These are phyloP conservation scores for Opisthograptis luteolata DNA, from an alignment of 2,888 invertebrate genomes.

Conservation along the genomic window DNA sequence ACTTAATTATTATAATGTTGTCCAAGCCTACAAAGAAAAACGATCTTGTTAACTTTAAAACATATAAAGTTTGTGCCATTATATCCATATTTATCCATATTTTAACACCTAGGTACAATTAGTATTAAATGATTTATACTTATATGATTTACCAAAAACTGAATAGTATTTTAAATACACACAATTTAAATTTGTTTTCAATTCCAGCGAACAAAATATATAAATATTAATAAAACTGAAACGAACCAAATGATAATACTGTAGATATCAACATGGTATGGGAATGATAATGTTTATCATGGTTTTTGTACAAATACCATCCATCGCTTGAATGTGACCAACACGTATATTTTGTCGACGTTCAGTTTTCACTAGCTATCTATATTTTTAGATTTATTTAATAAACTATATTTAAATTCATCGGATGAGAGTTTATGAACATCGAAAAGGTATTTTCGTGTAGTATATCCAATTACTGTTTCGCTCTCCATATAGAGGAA, in stretches of 20 bases:
- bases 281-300: slow-evolving; percentile 30
- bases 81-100: slow-evolving; percentile 13
- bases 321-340: slow-evolving; percentile 3
- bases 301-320: slow-evolving; percentile 27
- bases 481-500: slow-evolving; percentile 39
- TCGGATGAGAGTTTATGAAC: slow-evolving; percentile 39
- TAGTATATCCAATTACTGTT: slow-evolving; percentile 41
- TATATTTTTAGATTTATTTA: slow-evolving; percentile 1
- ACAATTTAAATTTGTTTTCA: slow-evolving; percentile 10
- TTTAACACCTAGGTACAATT: slow-evolving; percentile 8
- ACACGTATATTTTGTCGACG: slow-evolving; percentile 12
- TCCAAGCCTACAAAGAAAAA: slow-evolving; percentile 21
- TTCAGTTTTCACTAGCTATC: slow-evolving; percentile 12
- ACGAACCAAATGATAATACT: slow-evolving; percentile 35
- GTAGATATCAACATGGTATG: slow-evolving; percentile 22
- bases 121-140: slow-evolving; percentile 15
- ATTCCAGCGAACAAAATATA: slow-evolving; percentile 11
- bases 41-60: slow-evolving; percentile 7
- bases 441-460: slow-evolving; percentile 38
- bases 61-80: slow-evolving; percentile 19
- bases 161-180: slow-evolving; percentile 6
- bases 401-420: slow-evolving; percentile 31
- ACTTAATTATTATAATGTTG: slow-evolving; percentile 13
- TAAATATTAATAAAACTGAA: slow-evolving; percentile 13
- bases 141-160: slow-evolving; percentile 11